phyloP scores from a whole-genome alignment of 2,888 invertebrate species.

The Dastarcus helophoroides region DNA sequence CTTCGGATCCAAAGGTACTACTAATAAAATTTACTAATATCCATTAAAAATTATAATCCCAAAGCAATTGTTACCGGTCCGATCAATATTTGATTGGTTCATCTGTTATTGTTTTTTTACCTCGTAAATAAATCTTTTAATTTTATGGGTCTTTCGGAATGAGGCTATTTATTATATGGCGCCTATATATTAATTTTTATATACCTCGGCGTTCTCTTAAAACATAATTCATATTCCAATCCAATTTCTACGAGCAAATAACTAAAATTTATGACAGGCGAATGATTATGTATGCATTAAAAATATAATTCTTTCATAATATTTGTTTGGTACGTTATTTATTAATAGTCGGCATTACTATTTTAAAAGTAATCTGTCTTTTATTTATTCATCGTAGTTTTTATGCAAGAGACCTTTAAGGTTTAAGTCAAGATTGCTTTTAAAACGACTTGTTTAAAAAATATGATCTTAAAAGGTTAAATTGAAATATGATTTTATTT shows the following conservation, averaged over 20 bases:
- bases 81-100: no score
- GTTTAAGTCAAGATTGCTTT: no score
- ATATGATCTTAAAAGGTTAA: slow-evolving; percentile 10
- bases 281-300: slow-evolving; percentile 33
- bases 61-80: no score
- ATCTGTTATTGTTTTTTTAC: no score
- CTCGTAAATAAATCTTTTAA: no score
- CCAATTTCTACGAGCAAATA: slow-evolving; percentile 29
- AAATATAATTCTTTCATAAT: slow-evolving; percentile 36
- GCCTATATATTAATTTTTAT: slow-evolving; percentile 11
- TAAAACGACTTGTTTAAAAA: not conserved
- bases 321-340: slow-evolving; percentile 36
- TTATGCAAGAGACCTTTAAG: not conserved
- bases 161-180: slow-evolving; percentile 10
- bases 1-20: no score
- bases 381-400: not conserved
- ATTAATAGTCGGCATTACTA: slow-evolving; percentile 29
- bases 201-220: slow-evolving; percentile 7
- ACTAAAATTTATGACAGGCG: slow-evolving; percentile 29
- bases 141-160: no score
- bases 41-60: no score
- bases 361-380: slow-evolving; percentile 28
- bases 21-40: no score
- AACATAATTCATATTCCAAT: slow-evolving; percentile 15
- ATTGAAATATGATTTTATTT: slow-evolving; percentile 24